phyloP scores from a whole-genome alignment of 2,888 invertebrate genomes.

The Arrhopalites spinosus region DNA sequence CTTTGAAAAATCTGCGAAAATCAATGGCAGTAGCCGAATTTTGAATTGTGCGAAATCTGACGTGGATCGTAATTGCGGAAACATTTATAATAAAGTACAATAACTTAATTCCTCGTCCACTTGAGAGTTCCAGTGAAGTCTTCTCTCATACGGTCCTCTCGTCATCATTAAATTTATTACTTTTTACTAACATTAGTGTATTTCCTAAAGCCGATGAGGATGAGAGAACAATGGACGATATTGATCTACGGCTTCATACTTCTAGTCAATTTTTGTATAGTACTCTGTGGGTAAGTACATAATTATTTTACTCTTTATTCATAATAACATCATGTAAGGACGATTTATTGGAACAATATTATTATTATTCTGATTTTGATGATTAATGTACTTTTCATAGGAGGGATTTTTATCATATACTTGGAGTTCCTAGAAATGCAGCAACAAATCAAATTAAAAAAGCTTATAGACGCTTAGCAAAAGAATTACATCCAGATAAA shows the following conservation, averaged over 20 bases:
- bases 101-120: no score
- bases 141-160: no score
- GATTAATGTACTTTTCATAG: conserved; percentile 59
- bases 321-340: neutral
- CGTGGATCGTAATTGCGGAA: no score
- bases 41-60: no score
- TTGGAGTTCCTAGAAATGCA: conserved; percentile 83
- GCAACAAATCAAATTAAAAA: conserved; percentile 95
- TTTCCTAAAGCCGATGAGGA: neutral
- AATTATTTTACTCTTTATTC: neutral
- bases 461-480: conserved; percentile 92
- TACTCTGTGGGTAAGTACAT: conserved; percentile 49
- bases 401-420: conserved; percentile 92
- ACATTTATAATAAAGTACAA: no score
- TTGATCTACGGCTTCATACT: conserved; percentile 36
- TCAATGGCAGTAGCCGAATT: no score
- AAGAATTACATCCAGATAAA: conserved; percentile 96
- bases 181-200: no score
- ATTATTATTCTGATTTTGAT: no score
- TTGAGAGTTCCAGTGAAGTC: no score
- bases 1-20: no score
- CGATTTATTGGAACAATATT: neutral
- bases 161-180: no score
- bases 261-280: conserved; percentile 46
- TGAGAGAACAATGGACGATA: conserved; percentile 22